Evolutionary conservation across 2,888 invertebrate genomes (phyloP), one percentile per base, ranked within the genome.

Genomic region (Ectemnius cavifrons): DNA sequence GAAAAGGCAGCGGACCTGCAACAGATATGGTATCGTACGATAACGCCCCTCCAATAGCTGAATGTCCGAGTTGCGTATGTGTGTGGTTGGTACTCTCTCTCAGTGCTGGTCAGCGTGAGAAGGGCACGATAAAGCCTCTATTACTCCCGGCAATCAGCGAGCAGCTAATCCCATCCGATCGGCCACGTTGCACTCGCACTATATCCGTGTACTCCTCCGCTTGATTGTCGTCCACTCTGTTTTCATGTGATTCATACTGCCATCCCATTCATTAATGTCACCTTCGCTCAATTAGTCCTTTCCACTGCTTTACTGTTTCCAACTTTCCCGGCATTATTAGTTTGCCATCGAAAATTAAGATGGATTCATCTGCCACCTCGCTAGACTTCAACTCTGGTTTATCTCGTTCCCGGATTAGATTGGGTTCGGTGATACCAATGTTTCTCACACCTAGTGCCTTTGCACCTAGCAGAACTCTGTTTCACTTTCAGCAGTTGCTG

Each of bases 1-100:
- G 62, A 46, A 70, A 80, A 79, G 71, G 72, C 78, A 60, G 67
- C 62, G 56, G 52, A 63, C 63, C 69, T 73, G 78, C 65, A 72
- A 49, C 64, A 73, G 85, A 86, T 85, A 85, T 68, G 82, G 67
- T 86, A 85, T 86, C 83, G 79, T 64, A 47, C 67, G 84, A 86
- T 85, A 85, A 82, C 79, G 81, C 73, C 81, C 86, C 83, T 71
- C 76, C 74, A 63, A 71, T 74, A 56, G 27, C 14, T 14, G n/a
- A 5, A 37, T 37, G 37, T 6, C 11, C 37, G 37, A 37, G 37
- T 37, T 37, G 37, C 5, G 37, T 37, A 37, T 37, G 37, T 37
- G 37, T 37, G 37, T 37, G 1, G 8, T 37, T 11, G 37, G 37
- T 4, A 52, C 16, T 52, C 52, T 14, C 4, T 52, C 52, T 5